Conservation (phyloP, 37 sponge, comb jelly and placozoan species). For the Tethya wilhelma region DNA sequence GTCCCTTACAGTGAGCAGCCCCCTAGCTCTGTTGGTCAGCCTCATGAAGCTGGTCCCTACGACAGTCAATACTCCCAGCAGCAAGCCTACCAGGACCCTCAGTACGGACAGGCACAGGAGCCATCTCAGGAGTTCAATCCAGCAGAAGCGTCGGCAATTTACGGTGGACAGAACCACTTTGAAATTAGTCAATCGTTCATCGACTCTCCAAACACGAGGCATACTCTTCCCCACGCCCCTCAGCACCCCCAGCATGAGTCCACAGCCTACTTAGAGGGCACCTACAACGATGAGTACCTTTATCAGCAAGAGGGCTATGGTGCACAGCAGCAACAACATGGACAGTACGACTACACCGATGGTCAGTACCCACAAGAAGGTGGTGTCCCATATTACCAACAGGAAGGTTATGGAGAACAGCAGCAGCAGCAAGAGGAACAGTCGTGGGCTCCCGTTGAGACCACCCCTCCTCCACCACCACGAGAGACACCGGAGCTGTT, state of each 20-base stretch:
- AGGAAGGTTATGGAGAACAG: neutral
- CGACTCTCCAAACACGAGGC: slow-evolving; percentile 6
- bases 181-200: slow-evolving; percentile 22
- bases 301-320: too few species aligned
- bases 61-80: slow-evolving; percentile 8
- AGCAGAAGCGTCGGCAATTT: slow-evolving; percentile 29
- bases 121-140: neutral
- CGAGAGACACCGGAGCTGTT: slow-evolving; percentile 74
- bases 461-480: slow-evolving; percentile 30
- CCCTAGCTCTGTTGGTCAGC: neutral
- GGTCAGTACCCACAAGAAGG: neutral
- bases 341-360: neutral
- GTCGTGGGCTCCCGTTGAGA: neutral
- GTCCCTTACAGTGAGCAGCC: neutral
- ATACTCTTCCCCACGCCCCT: neutral
- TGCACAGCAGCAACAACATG: neutral
- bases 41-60: slow-evolving; percentile 3
- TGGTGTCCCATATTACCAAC: neutral
- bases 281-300: neutral
- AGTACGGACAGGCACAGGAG: neutral
- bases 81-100: neutral
- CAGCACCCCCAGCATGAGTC: neutral
- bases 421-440: neutral
- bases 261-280: slow-evolving; percentile 10
- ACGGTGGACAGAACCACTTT: slow-evolving; percentile 8